A percentile compares a stretch with the other conserved stretches of the same genome.
These are phyloP conservation scores for Hyaena hyaena DNA, from an alignment of 2,113 vertebrate genomes.

Conservation along the genomic window DNA sequence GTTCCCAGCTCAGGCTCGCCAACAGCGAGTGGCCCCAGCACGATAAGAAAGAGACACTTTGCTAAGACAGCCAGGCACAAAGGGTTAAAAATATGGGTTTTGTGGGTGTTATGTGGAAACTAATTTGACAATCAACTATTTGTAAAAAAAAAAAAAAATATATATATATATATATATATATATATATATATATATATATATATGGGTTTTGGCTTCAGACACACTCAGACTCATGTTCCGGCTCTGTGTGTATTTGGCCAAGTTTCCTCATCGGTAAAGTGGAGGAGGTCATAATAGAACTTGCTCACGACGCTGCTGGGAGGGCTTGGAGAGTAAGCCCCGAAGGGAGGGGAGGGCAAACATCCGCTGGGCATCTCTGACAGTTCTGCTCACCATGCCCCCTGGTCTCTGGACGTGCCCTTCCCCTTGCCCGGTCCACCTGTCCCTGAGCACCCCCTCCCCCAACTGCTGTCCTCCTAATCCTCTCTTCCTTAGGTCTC, in stretches of 20 bases:
- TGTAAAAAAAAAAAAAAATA: too few species aligned
- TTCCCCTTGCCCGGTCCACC: background rate
- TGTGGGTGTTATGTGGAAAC: too few species aligned
- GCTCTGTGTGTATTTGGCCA: background rate
- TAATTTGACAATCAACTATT: too few species aligned
- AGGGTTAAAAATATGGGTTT: background rate
- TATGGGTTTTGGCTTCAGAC: background rate
- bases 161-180: too few species aligned
- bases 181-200: too few species aligned
- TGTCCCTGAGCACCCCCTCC: background rate
- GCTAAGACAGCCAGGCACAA: background rate
- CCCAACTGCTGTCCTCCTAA: background rate
- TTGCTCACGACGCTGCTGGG: background rate
- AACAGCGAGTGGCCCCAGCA: background rate
- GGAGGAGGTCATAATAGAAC: background rate
- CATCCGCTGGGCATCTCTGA: accelerated
- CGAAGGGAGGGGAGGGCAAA: background rate
- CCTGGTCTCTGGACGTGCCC: background rate
- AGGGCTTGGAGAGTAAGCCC: background rate
- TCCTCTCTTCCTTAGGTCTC: background rate
- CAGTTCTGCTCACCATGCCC: accelerated
- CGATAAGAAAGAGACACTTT: background rate
- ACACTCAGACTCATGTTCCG: background rate
- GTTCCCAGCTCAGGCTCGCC: background rate
- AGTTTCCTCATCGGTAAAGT: background rate